Percentiles rank a stretch among this genome's conserved stretches.
These are phyloP conservation scores for Aricia agestis DNA, from an alignment of 1,140 invertebrate genomes.

Conservation along the genomic window DNA sequence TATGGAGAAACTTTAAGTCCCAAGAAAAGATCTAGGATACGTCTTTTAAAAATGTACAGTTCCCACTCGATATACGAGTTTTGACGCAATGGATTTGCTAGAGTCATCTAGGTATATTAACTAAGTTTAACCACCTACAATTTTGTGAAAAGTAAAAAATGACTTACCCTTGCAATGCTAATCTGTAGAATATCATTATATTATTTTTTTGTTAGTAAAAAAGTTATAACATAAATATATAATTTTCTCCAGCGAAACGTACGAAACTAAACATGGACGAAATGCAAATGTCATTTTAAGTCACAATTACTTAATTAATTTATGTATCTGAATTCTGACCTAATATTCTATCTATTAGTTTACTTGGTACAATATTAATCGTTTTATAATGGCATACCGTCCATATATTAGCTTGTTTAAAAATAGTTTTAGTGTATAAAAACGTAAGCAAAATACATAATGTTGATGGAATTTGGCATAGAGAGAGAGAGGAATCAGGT, in stretches of 20 bases:
- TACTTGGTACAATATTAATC: not conserved
- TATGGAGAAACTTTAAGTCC: too few species aligned
- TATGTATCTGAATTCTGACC: not conserved
- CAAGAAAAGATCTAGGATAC: too few species aligned
- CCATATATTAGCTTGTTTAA: not conserved
- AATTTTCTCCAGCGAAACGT: not conserved
- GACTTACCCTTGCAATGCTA: constrained; percentile 18
- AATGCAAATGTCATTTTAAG: not conserved
- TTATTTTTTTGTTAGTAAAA: not conserved
- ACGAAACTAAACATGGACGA: not conserved
- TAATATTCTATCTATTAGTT: not conserved
- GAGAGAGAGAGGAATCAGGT: too few species aligned
- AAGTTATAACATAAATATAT: not conserved
- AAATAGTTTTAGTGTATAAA: too few species aligned
- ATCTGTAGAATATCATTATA: constrained; percentile 18
- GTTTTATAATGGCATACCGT: not conserved
- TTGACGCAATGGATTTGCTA: too few species aligned
- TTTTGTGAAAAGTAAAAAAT: not conserved
- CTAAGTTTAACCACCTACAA: not conserved
- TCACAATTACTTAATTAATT: not conserved
- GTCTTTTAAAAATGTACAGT: too few species aligned
- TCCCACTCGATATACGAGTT: too few species aligned
- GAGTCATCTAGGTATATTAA: not conserved
- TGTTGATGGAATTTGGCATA: too few species aligned
- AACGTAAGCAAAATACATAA: too few species aligned